Evolutionary conservation across 2,113 vertebrate species (phyloP).

Genomic region (Myiozetetes cayanensis): DNA sequence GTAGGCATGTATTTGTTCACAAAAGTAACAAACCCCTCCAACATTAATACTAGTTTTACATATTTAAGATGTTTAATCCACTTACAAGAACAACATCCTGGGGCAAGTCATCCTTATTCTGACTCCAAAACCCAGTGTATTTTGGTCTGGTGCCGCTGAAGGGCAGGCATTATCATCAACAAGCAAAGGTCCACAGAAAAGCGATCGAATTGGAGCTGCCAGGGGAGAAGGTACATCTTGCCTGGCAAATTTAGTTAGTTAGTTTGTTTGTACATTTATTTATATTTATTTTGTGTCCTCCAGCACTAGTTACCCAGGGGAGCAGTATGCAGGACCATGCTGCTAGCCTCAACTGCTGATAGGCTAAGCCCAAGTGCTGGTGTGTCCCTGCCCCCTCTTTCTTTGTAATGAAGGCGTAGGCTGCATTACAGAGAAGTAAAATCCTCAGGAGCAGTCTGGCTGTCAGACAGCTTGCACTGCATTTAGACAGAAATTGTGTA

Average conservation of each 20-base stretch:
- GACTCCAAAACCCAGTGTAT: not conserved
- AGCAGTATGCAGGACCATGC: no score
- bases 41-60: not conserved
- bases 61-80: not conserved
- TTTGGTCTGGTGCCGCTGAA: not conserved
- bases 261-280: not conserved
- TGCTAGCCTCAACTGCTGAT: not conserved
- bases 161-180: not conserved
- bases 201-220: not conserved
- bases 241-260: not conserved
- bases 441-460: not conserved
- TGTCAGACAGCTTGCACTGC: not conserved
- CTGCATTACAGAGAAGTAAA: not conserved
- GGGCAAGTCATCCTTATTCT: not conserved
- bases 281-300: not conserved
- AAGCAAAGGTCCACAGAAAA: not conserved
- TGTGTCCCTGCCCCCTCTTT: fast-evolving
- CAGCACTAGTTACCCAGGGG: fast-evolving
- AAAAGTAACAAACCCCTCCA: not conserved
- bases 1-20: not conserved
- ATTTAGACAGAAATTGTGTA: not conserved
- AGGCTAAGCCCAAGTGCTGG: not conserved
- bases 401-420: not conserved
- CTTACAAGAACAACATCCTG: not conserved
- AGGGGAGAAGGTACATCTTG: not conserved